Evolutionary conservation across 2,113 vertebrate genomes (phyloP).

Genomic region (Cromileptes altivelis): DNA sequence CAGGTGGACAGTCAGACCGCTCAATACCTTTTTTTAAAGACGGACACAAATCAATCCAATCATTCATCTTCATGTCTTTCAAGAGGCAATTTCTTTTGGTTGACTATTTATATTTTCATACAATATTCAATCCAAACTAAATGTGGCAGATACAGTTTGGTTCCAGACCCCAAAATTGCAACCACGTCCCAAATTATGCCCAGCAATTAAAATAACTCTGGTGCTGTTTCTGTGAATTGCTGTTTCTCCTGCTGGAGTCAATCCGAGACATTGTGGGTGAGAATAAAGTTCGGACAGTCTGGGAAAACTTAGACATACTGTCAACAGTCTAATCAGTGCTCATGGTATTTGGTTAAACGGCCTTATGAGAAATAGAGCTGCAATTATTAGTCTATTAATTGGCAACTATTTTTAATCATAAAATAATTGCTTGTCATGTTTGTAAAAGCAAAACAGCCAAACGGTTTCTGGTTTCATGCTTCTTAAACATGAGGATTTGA

Average conservation of each 20-base stretch:
- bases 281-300: background rate
- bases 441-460: too few relatives aligned
- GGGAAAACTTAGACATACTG: background rate
- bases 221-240: background rate
- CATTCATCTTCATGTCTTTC: background rate
- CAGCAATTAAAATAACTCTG: constrained; percentile 2
- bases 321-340: background rate
- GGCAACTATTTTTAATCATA: too few relatives aligned
- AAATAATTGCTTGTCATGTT: too few relatives aligned
- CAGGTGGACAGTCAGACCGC: background rate
- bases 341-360: background rate
- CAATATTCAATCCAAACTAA: background rate
- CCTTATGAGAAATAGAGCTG: background rate
- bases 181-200: background rate
- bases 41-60: background rate
- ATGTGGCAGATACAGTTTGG: background rate
- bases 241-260: background rate
- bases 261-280: background rate
- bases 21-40: background rate
- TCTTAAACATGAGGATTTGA: too few relatives aligned
- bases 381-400: too few relatives aligned
- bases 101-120: background rate
- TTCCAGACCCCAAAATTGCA: background rate
- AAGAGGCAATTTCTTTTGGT: background rate
- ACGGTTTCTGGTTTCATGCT: too few relatives aligned